Percentiles rank a stretch among this genome's conserved stretches.
Evolutionary conservation across 2,888 invertebrate genomes (phyloP).

Genomic region (Subacronicta megacephala): DNA sequence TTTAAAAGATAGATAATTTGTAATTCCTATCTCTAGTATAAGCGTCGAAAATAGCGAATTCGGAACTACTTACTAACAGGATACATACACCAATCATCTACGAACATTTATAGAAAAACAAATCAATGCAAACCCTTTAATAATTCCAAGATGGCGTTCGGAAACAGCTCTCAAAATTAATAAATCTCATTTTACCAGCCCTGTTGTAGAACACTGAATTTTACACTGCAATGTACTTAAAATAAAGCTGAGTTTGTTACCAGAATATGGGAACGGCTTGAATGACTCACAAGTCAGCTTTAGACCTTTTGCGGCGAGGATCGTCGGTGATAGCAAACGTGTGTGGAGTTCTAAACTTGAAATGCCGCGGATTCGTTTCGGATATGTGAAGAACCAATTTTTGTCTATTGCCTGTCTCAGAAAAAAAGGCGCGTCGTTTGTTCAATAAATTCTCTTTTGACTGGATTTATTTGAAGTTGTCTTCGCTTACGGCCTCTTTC

Average conservation of each 20-base stretch:
- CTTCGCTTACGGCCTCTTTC: no score
- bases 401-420: not conserved
- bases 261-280: slow-evolving; percentile 38
- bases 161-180: not conserved
- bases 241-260: slow-evolving; percentile 51
- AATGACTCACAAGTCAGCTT: slow-evolving; percentile 55
- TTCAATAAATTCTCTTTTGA: no score
- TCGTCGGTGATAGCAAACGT: slow-evolving; percentile 42
- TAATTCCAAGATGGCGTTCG: no score
- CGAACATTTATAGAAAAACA: no score
- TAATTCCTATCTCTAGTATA: no score
- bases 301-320: slow-evolving; percentile 48
- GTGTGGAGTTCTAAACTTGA: slow-evolving; percentile 43
- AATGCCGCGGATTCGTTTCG: slow-evolving; percentile 29
- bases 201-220: slow-evolving; percentile 46
- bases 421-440: not conserved
- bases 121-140: no score
- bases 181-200: slow-evolving; percentile 36
- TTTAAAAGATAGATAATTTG: no score
- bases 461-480: no score
- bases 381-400: slow-evolving; percentile 34
- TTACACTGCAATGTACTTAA: slow-evolving; percentile 42
- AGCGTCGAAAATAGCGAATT: no score
- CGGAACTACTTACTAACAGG: no score
- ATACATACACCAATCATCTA: no score